A percentile compares a stretch with the other conserved stretches of the same genome.
Conservation (phyloP, 2,113 vertebrate genomes). For the Melanostigma gelatinosum region DNA sequence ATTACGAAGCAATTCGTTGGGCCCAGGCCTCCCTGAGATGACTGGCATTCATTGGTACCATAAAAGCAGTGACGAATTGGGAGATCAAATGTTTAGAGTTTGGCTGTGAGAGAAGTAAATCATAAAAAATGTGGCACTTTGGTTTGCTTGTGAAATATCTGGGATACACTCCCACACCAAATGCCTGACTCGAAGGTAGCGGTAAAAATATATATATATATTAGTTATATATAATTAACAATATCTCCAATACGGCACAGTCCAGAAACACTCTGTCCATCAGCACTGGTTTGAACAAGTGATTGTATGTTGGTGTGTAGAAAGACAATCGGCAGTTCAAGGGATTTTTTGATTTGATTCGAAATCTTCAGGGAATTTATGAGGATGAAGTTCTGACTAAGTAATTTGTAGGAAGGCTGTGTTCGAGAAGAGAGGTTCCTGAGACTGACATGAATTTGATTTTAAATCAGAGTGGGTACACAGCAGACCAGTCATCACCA, state of each 20-base stretch:
- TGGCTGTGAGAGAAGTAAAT: slow-evolving; percentile 15
- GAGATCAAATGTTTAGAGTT: slow-evolving; percentile 20
- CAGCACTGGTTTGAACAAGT: slow-evolving; percentile 11
- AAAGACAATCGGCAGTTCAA: neutral
- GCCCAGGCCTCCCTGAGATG: neutral
- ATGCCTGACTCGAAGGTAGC: neutral
- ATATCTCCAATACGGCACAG: neutral
- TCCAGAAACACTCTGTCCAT: neutral
- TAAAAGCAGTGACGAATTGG: neutral
- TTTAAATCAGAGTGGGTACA: neutral
- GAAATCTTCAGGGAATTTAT: slow-evolving; percentile 8
- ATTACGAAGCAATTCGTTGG: neutral
- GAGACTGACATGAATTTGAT: neutral
- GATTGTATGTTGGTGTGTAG: slow-evolving; percentile 13
- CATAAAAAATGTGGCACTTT: neutral
- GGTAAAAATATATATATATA: neutral
- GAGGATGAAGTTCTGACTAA: slow-evolving; percentile 2
- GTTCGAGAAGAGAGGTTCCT: neutral
- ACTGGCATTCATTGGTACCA: neutral
- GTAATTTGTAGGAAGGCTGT: neutral
- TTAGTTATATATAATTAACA: too few species aligned
- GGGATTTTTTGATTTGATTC: neutral
- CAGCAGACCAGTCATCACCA: neutral
- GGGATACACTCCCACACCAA: neutral
- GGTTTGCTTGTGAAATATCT: neutral